These are phyloP conservation scores for Tubulanus polymorphus DNA, from an alignment of 2,888 invertebrate species.

Conservation along the genomic window DNA sequence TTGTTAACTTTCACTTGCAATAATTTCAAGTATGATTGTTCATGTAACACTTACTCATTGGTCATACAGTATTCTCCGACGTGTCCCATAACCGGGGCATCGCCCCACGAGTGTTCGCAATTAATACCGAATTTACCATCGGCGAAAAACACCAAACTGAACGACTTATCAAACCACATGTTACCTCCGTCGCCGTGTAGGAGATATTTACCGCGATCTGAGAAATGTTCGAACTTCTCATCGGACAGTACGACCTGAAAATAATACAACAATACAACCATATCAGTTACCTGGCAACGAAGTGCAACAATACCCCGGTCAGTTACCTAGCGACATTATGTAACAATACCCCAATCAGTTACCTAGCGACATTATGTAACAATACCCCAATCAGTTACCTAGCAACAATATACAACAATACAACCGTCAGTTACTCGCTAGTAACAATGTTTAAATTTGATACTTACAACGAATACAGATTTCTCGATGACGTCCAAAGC, in stretches of 20 bases:
- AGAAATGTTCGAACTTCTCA: constrained; percentile 35
- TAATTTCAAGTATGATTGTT: no score
- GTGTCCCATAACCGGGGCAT: constrained; percentile 57
- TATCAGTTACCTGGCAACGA: background rate
- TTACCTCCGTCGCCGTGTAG: constrained; percentile 54
- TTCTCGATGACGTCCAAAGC: constrained; percentile 52
- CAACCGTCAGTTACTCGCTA: no score
- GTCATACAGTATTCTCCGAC: constrained; percentile 54
- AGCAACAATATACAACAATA: background rate
- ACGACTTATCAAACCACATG: constrained; percentile 57
- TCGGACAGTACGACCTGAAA: constrained; percentile 47
- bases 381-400: background rate
- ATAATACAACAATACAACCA: constrained; percentile 1
- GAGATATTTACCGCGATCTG: constrained; percentile 49
- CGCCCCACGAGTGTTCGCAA: constrained; percentile 56
- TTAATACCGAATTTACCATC: constrained; percentile 56
- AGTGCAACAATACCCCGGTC: background rate
- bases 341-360: background rate
- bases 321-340: background rate
- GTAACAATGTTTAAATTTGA: background rate
- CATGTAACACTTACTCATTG: constrained; percentile 51
- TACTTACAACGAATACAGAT: constrained; percentile 53
- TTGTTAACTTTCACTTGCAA: no score
- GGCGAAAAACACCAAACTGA: constrained; percentile 52
- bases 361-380: background rate